Conservation (phyloP, 2,888 invertebrate genomes). For the Cactoblastis cactorum region DNA sequence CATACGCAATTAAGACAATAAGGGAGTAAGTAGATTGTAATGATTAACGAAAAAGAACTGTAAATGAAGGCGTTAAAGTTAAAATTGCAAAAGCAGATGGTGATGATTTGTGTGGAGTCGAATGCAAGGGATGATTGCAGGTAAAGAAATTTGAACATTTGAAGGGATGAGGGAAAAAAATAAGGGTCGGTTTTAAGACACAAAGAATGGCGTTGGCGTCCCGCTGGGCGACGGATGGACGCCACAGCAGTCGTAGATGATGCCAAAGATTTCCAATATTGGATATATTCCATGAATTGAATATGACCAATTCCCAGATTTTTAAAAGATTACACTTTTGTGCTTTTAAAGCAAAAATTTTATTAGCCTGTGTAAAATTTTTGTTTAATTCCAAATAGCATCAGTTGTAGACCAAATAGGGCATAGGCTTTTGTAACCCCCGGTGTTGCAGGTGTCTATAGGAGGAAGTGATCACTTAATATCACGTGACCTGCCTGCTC, state of each 20-base stretch:
- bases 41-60: conserved; percentile 24
- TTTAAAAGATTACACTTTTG: conserved; percentile 24
- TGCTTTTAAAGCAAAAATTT: conserved; percentile 13
- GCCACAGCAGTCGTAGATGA: conserved; percentile 72
- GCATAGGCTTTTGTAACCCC: too few relatives aligned
- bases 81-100: conserved; percentile 21
- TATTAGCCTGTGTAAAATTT: not conserved
- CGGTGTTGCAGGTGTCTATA: too few relatives aligned
- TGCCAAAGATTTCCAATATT: conserved; percentile 61
- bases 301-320: conserved; percentile 60
- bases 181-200: conserved; percentile 71
- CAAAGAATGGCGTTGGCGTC: conserved; percentile 73
- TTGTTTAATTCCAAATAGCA: not conserved
- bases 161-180: conserved; percentile 73
- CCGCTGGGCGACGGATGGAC: conserved; percentile 72
- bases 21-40: conserved; percentile 30
- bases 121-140: conserved; percentile 49
- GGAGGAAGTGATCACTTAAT: too few relatives aligned
- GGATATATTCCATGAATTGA: conserved; percentile 61
- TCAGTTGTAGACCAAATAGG: too few relatives aligned
- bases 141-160: conserved; percentile 77
- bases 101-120: conserved; percentile 24
- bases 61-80: conserved; percentile 27
- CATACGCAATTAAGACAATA: conserved; percentile 34
- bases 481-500: too few relatives aligned